Evolutionary conservation across 2,888 invertebrate species (phyloP), one percentile per base, ranked within the genome.

Genomic region (Empis livida): DNA sequence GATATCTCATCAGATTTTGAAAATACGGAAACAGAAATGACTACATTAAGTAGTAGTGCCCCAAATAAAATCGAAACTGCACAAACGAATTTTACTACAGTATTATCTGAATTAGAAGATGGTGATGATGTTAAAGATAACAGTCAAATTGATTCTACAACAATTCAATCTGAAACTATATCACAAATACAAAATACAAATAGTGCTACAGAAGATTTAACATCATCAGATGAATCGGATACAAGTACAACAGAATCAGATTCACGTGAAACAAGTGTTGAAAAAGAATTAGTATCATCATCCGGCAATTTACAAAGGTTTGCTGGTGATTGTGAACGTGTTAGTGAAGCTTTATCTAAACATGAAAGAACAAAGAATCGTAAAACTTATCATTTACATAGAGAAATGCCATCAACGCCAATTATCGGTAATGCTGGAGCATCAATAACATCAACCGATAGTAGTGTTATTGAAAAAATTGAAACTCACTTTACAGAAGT

Each of bases 321-420:
- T 50, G 67, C 61, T 10, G 68, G 68, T 13, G 65, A 65, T 44
- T 68, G 66, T 40, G 68, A 68, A 49, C 55, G 63, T 8, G 68
- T 68, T 2, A 63, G 63, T 1, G 68, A 69, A 46, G 56, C 60
- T 8, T 52, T 69, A 5, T 58, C 66, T 0, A 65, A 68, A 49
- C 67, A 65, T 49, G 68, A 69, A 47, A 61, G 62, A 10, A 67
- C 65, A 23, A 69, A 68, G 54, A 69, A 68, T 52, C 61, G 68
- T 3, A 69, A 69, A 51, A 67, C 63, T 1, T 69, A 69, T 52
- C 63, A 63, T 5, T 50, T 27, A 27, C 23, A 27, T 27, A 27
- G 23, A 27, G 23, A 27, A 2, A 4, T 27, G 8, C 23, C 23
- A 27, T 6, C 23, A 27, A 8, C 59, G 66, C 4, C 65, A 44